Percentiles rank a stretch among this genome's conserved stretches.
phyloP scores from a whole-genome alignment of 2,888 invertebrate species.

The Meteorus colon region DNA sequence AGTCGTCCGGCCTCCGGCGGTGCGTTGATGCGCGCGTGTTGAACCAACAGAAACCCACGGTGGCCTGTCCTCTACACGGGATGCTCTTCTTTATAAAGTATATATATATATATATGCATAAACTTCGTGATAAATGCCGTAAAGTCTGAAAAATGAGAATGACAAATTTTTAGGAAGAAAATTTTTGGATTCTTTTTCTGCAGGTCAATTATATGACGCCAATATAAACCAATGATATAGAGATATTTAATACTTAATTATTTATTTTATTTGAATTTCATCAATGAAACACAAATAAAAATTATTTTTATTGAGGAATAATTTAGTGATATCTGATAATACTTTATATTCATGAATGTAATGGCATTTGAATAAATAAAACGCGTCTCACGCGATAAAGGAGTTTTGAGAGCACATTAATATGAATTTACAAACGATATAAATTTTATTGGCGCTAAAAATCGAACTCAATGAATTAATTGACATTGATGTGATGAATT shows the following conservation, averaged over 20 bases:
- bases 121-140: background rate
- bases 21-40: slow-evolving; percentile 55
- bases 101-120: background rate
- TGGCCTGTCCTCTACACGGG: slow-evolving; percentile 24
- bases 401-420: no score
- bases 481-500: slow-evolving; percentile 3
- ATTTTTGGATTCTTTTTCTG: background rate
- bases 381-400: no score
- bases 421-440: no score
- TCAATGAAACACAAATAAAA: no score
- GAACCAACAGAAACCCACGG: slow-evolving; percentile 55
- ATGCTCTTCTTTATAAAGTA: background rate
- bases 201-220: background rate
- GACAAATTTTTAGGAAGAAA: background rate
- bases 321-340: no score
- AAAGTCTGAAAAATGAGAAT: background rate
- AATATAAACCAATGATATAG: no score
- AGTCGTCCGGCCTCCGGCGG: slow-evolving; percentile 49
- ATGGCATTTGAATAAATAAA: no score
- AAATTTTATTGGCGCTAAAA: no score
- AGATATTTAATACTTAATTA: no score
- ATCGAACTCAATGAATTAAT: background rate
- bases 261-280: no score
- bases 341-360: no score
- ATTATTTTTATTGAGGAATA: no score